These are phyloP conservation scores for Cydia strobilella DNA, from an alignment of 1,140 invertebrate genomes.

Conservation along the genomic window DNA sequence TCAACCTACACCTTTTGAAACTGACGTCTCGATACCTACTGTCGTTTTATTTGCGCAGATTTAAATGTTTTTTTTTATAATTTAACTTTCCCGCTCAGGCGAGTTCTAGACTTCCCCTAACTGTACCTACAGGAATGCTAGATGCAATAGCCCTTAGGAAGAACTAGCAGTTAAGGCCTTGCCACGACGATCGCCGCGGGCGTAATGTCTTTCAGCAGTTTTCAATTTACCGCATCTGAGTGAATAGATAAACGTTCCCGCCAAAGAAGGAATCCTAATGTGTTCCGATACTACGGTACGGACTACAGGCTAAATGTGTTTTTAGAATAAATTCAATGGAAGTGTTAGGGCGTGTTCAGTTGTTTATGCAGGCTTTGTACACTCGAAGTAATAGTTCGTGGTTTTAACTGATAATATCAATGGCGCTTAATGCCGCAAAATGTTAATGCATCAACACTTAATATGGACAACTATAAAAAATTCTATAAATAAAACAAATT, in stretches of 20 bases:
- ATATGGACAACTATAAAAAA: too few species aligned
- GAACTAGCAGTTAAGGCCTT: neutral
- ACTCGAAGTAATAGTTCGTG: neutral
- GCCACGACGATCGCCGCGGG: constrained; percentile 10
- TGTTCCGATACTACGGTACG: neutral
- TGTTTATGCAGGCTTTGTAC: neutral
- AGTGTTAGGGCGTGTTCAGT: neutral
- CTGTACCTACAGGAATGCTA: constrained; percentile 7
- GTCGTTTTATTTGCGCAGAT: neutral
- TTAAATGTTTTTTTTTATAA: neutral
- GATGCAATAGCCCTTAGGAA: neutral
- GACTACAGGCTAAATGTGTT: neutral
- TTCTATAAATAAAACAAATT: too few species aligned
- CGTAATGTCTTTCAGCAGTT: constrained; percentile 24
- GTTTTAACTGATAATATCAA: neutral
- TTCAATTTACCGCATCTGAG: constrained; percentile 25
- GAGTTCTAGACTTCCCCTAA: neutral
- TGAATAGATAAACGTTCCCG: constrained; percentile 24
- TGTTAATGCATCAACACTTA: neutral
- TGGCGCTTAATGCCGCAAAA: neutral
- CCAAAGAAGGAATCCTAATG: constrained; percentile 18
- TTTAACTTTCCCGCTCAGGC: neutral
- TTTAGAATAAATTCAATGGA: neutral
- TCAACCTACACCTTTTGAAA: constrained; percentile 8
- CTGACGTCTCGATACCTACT: neutral